phyloP scores from a whole-genome alignment of 2,888 invertebrate genomes.

The Parnassius orleans region DNA sequence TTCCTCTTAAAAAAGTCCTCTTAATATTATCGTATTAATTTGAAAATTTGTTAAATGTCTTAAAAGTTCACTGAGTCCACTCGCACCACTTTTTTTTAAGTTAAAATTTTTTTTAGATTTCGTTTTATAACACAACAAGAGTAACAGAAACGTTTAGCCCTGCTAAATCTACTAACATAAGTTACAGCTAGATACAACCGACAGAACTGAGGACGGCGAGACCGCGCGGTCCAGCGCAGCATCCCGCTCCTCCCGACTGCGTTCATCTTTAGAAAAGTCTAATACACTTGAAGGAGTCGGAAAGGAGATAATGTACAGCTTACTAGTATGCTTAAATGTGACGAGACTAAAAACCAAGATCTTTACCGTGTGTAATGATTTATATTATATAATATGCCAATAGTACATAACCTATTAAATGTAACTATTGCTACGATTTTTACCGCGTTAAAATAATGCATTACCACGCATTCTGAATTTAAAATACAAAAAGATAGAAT shows the following conservation, averaged over 20 bases:
- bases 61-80: slow-evolving; percentile 72
- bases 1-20: slow-evolving; percentile 72
- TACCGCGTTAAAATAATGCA: too few species aligned
- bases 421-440: too few species aligned
- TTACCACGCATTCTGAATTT: too few species aligned
- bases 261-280: not conserved
- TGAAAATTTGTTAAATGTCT: slow-evolving; percentile 81
- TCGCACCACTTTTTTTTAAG: slow-evolving; percentile 66
- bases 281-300: not conserved
- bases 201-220: not conserved
- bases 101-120: slow-evolving; percentile 43
- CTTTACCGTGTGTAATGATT: not conserved
- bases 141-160: slow-evolving; percentile 64
- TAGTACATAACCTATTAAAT: too few species aligned
- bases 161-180: slow-evolving; percentile 65
- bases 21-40: slow-evolving; percentile 77
- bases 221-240: not conserved
- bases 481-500: too few species aligned
- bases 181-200: slow-evolving; percentile 65
- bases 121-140: slow-evolving; percentile 64
- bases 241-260: too few species aligned
- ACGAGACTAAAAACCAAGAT: not conserved
- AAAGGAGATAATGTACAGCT: not conserved
- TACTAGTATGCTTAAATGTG: not conserved
- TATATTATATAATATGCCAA: not conserved